Conservation (phyloP, 2,888 invertebrate species). For the Lapara coniferarum region DNA sequence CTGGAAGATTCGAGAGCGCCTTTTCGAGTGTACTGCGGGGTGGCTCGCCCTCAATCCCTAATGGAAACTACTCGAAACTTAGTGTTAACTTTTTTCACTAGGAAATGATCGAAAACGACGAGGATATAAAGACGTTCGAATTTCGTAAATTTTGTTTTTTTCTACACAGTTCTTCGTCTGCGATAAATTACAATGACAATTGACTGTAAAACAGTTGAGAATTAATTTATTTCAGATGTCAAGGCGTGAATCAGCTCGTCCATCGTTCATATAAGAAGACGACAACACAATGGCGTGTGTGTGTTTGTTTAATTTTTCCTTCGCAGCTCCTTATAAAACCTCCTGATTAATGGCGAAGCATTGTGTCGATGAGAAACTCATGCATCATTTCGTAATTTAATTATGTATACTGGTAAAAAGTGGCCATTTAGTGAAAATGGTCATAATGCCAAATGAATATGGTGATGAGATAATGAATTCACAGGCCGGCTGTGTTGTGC, state of each 20-base stretch:
- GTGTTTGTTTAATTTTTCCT: constrained; percentile 53
- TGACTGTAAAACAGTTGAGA: constrained; percentile 29
- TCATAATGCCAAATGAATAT: constrained; percentile 28
- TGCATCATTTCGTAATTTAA: constrained; percentile 47
- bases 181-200: constrained; percentile 30
- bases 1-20: constrained; percentile 34
- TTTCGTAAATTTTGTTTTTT: constrained; percentile 18
- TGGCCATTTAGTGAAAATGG: constrained; percentile 26
- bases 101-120: constrained; percentile 11
- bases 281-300: constrained; percentile 57
- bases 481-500: constrained; percentile 10
- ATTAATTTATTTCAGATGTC: constrained; percentile 36
- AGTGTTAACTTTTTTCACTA: neutral
- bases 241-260: constrained; percentile 48
- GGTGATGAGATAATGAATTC: constrained; percentile 26
- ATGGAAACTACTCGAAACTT: neutral
- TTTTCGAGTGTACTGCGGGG: neutral
- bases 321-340: constrained; percentile 53
- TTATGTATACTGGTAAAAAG: constrained; percentile 38
- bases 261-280: constrained; percentile 42
- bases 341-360: constrained; percentile 50
- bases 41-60: neutral
- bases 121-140: constrained; percentile 5
- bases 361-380: constrained; percentile 42
- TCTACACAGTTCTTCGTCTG: neutral